A percentile compares a stretch with the other conserved stretches of the same genome.
Evolutionary conservation across 2,797 vertebrate species (phyloP).

Genomic region (Octomys mimax): DNA sequence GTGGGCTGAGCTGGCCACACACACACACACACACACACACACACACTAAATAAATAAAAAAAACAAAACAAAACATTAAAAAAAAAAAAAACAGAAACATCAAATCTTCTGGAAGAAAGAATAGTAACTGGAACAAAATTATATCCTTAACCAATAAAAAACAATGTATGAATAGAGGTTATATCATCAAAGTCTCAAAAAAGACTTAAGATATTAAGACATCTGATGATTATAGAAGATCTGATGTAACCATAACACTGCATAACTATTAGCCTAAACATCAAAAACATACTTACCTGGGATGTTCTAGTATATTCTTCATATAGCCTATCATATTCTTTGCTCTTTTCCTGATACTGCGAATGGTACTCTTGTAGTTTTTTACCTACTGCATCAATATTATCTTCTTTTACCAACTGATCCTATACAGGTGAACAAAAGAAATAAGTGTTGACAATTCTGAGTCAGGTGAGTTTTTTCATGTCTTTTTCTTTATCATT

Average conservation of each 20-base stretch:
- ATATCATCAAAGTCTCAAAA: constrained; percentile 45
- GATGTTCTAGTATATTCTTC: constrained; percentile 98
- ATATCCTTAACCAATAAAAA: constrained; percentile 47
- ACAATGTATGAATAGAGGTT: constrained; percentile 33
- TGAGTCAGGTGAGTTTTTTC: background rate
- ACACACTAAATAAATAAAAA: too few relatives aligned
- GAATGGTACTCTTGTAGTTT: constrained; percentile 97
- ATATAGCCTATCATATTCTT: constrained; percentile 96
- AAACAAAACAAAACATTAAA: too few relatives aligned
- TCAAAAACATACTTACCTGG: constrained; percentile 91
- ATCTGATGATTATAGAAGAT: constrained; percentile 49
- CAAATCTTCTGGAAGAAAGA: background rate
- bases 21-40: too few relatives aligned
- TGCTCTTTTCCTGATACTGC: constrained; percentile 98
- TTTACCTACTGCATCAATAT: constrained; percentile 97
- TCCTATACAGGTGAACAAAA: constrained; percentile 90
- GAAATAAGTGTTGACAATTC: constrained; percentile 63
- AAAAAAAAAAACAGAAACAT: too few relatives aligned
- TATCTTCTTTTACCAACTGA: constrained; percentile 98
- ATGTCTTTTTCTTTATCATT: background rate
- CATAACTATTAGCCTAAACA: background rate
- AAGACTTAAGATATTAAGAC: constrained; percentile 18
- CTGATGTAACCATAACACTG: background rate
- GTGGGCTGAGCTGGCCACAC: too few relatives aligned
- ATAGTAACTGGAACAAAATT: constrained; percentile 56